phyloP scores from a whole-genome alignment of 92 coral and sea anemone species.

The Epizoanthus illoricatus region DNA sequence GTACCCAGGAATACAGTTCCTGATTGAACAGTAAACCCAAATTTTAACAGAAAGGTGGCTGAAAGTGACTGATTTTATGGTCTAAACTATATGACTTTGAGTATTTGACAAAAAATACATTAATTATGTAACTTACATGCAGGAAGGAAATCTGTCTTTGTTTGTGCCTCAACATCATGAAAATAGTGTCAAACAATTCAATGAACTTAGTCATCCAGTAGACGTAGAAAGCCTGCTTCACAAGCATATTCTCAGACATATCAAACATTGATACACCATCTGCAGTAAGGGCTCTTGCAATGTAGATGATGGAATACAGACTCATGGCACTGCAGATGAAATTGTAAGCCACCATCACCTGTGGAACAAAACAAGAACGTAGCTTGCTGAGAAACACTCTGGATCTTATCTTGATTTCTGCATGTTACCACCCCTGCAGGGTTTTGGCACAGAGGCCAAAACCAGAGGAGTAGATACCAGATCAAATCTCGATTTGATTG shows the following conservation, averaged over 20 bases:
- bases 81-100: too few relatives aligned
- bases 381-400: neutral
- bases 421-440: too few relatives aligned
- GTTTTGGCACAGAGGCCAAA: too few relatives aligned
- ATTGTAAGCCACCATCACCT: constrained; percentile 86
- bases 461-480: too few relatives aligned
- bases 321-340: constrained; percentile 91
- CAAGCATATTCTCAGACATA: constrained; percentile 56
- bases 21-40: too few relatives aligned
- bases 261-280: constrained; percentile 57
- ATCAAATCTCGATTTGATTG: too few relatives aligned
- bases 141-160: constrained; percentile 86
- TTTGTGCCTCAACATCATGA: constrained; percentile 90
- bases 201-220: constrained; percentile 81
- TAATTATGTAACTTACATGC: constrained; percentile 61
- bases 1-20: too few relatives aligned
- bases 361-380: constrained; percentile 5
- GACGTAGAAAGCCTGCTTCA: constrained; percentile 71
- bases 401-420: neutral
- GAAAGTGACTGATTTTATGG: too few relatives aligned
- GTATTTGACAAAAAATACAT: too few relatives aligned
- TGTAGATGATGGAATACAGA: constrained; percentile 59
- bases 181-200: constrained; percentile 85
- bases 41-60: too few relatives aligned
- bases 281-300: constrained; percentile 47